These are phyloP conservation scores for Scyliorhinus canicula DNA, from an alignment of 2,797 vertebrate species.

Conservation along the genomic window DNA sequence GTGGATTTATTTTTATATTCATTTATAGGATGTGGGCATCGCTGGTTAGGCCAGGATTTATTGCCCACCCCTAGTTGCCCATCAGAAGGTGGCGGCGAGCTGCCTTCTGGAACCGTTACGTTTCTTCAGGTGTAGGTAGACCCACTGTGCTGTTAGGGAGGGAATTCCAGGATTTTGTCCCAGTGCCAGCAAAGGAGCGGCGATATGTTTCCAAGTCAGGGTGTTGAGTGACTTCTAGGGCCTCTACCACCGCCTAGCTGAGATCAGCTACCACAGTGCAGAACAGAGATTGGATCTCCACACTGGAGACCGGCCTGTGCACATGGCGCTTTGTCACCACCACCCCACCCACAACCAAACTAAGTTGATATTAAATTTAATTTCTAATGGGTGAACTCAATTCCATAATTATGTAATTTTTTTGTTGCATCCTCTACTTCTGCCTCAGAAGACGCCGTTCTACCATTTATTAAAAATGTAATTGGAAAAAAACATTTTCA, in stretches of 20 bases:
- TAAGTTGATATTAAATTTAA: neutral
- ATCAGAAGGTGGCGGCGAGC: too few relatives aligned
- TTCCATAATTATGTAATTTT: neutral
- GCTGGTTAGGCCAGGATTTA: too few relatives aligned
- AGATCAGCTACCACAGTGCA: neutral
- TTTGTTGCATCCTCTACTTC: neutral
- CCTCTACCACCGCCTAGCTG: neutral
- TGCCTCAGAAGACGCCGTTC: neutral
- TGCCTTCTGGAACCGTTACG: too few relatives aligned
- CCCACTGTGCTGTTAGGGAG: too few relatives aligned
- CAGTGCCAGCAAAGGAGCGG: too few relatives aligned
- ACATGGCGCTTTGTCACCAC: neutral
- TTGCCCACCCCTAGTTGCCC: too few relatives aligned
- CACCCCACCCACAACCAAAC: neutral
- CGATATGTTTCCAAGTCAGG: too few relatives aligned
- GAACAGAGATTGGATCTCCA: neutral
- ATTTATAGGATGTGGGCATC: too few relatives aligned
- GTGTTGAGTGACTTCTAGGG: too few relatives aligned
- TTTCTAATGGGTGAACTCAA: neutral
- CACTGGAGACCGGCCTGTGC: neutral
- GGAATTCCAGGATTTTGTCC: too few relatives aligned
- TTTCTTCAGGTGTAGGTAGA: too few relatives aligned
- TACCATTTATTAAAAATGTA: neutral
- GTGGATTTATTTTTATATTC: too few relatives aligned
- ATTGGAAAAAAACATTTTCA: neutral